These are phyloP conservation scores for Epirrita christyi DNA, from an alignment of 2,888 invertebrate genomes.

Conservation along the genomic window DNA sequence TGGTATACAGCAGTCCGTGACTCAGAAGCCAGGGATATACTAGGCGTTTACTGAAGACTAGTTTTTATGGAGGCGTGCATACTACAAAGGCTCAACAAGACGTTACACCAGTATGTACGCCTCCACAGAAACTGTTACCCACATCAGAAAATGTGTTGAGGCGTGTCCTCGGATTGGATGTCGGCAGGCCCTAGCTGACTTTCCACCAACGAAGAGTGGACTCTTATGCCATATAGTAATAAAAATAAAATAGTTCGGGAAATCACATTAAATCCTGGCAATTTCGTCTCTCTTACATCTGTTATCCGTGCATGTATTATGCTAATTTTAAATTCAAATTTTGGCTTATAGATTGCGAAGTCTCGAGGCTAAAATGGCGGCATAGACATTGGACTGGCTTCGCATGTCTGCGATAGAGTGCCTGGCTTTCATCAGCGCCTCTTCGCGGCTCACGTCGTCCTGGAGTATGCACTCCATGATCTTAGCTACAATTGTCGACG, in stretches of 20 bases:
- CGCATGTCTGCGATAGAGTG: constrained; percentile 79
- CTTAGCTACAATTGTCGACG: constrained; percentile 92
- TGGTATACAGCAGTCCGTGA: no score
- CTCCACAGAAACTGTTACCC: no score
- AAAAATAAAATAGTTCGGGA: background rate
- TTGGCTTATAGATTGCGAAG: constrained; percentile 46
- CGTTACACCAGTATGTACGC: no score
- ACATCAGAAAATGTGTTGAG: no score
- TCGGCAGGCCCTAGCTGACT: no score
- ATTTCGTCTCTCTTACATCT: background rate
- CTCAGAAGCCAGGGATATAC: no score
- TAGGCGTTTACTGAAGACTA: no score
- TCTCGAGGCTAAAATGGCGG: constrained; percentile 60
- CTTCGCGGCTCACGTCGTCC: constrained; percentile 82
- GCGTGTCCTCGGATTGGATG: no score
- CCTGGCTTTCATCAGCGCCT: constrained; percentile 68
- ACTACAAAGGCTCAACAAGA: no score
- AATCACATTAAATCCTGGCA: constrained; percentile 3
- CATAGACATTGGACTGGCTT: constrained; percentile 58
- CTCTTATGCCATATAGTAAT: no score
- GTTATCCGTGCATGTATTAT: constrained; percentile 5
- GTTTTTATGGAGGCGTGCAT: no score
- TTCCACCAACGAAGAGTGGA: no score
- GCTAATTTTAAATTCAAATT: constrained; percentile 13
- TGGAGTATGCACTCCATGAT: constrained; percentile 89